Evolutionary conservation across 2,113 vertebrate genomes (phyloP), one percentile per base, ranked within the genome.

Genomic region (Psophia crepitans): DNA sequence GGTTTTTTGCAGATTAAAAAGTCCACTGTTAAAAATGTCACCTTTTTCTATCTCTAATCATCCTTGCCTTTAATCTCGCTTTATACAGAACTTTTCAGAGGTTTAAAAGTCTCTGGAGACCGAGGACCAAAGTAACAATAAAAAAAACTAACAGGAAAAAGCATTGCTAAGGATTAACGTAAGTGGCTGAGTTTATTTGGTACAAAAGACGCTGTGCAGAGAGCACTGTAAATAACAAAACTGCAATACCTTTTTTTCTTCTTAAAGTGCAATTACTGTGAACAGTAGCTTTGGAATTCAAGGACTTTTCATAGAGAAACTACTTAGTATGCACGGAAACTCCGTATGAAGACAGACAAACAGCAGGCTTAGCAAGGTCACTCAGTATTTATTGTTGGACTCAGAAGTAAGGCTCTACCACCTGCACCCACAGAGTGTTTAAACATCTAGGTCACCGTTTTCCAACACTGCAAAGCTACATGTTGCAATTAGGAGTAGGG

Each of bases 401-500:
- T 27, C 11, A 2, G 66, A 43, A 37, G 23, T 1, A 5, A 27
- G 28, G 49, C 43, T 7, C 65, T 18, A 39, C 18, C 14, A 5
- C 79, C 73, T 9, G 27, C n/a, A 27, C 33, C n/a, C 56, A 28
- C n/a, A n/a, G 0, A 49, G n/a, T 0, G 8, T 9, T 9, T 53
- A 26, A 13, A 35, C 14, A 30, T 23, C n/a, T 8, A 5, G n/a
- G 30, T 4, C 17, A 2, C 26, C 4, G 22, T 28, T 20, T 44
- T 16, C 46, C 60, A 33, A 5, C 46, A 4, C 19, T 1, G 33
- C 33, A 14, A 14, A 11, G 27, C 7, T 5, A 9, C 13, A 21
- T 1, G 12, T 3, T 30, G 12, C 24, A 7, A 8, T 11, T 0
- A 8, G 16, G 53, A 68, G 44, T 7, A 15, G 0, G 1, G 63